These are phyloP conservation scores for Sardinella longiceps DNA, from an alignment of 2,797 vertebrate species.

Conservation along the genomic window DNA sequence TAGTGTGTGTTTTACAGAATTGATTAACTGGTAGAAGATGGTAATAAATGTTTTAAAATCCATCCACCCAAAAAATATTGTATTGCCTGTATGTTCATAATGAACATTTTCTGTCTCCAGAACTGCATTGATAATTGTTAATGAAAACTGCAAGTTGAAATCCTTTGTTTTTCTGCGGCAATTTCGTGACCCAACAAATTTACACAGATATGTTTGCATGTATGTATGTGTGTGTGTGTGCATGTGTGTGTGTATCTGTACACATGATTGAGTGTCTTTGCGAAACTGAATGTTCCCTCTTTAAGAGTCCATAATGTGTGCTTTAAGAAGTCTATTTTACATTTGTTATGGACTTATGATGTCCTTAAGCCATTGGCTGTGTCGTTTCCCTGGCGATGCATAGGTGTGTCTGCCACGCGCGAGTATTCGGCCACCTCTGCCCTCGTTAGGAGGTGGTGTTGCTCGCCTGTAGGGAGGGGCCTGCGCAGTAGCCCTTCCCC, in stretches of 20 bases:
- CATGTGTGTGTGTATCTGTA: background rate
- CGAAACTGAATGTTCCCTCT: background rate
- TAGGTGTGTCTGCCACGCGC: slow-evolving; percentile 82
- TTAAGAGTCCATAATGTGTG: background rate
- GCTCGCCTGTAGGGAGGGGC: slow-evolving; percentile 87
- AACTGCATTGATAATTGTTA: slow-evolving; percentile 8
- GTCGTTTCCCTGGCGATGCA: slow-evolving; percentile 80
- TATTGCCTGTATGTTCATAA: slow-evolving; percentile 8
- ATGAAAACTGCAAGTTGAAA: slow-evolving; percentile 40
- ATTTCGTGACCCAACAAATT: background rate
- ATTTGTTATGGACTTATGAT: slow-evolving; percentile 61
- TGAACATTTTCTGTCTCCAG: background rate
- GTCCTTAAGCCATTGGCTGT: slow-evolving; percentile 85
- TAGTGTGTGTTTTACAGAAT: background rate
- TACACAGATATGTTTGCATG: background rate
- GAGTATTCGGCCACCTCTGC: slow-evolving; percentile 93
- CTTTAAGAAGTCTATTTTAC: background rate
- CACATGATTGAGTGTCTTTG: slow-evolving; percentile 17
- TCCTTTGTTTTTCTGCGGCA: slow-evolving; percentile 32
- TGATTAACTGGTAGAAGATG: background rate
- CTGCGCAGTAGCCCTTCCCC: slow-evolving; percentile 92
- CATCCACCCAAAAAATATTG: background rate
- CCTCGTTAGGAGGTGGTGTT: slow-evolving; percentile 89
- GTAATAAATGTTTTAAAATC: background rate
- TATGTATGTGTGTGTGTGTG: slow-evolving; percentile 4